Base-by-base conservation (phyloP, 2,888 invertebrate genomes). In the Drosophila atripex region DNA sequence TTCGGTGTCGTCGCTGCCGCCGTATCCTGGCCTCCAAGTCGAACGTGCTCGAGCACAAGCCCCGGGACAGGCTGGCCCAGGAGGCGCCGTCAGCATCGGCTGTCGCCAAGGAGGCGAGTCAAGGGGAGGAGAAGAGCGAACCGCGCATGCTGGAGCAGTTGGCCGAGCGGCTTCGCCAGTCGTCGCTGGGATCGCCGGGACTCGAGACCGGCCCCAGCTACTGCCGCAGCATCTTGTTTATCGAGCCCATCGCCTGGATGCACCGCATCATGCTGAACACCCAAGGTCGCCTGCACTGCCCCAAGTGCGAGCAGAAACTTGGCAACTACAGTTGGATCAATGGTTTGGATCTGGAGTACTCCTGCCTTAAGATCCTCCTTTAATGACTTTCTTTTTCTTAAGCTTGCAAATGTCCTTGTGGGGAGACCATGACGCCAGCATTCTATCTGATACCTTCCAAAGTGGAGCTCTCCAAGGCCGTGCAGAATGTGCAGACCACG, bases 241-340 rank as follows among this genome's bases (percentile, higher is more conserved):
- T 97, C 71, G 98, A 98, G 92, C 98, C 98, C 0, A 93, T 98
- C 88, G 93, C 94, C 11, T 98, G 98, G 98, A 98, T 98, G 97
- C 93, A 93, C 52, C 93, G 94, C 83, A 94, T 95, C 47, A 92
- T 93, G 41, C 94, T 94, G 80, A 93, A 93, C 60, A 93, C 95
- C 12, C 95, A 96, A 86, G 97, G 97, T 39, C 97, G 97, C 91
- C 93, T 98, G 71, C 93, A 95, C 91, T 96, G 98, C 91, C 96
- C 97, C 49, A 96, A 96, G 90, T 98, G 98, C 89, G 93, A 93
- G 65, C 94, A 94, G 69, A 97, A 98, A 92, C 93, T 98, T 69
- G 98, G 98, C 28, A 96, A 96, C 63, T 98, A 96, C 90, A 97
- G 96, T 90, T 98, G 98, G 98, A 93, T 96, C 65, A 95, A 95